Evolutionary conservation across 1,140 invertebrate species (phyloP), one percentile per base, ranked within the genome.

Genomic region (Drosophila athabasca): DNA sequence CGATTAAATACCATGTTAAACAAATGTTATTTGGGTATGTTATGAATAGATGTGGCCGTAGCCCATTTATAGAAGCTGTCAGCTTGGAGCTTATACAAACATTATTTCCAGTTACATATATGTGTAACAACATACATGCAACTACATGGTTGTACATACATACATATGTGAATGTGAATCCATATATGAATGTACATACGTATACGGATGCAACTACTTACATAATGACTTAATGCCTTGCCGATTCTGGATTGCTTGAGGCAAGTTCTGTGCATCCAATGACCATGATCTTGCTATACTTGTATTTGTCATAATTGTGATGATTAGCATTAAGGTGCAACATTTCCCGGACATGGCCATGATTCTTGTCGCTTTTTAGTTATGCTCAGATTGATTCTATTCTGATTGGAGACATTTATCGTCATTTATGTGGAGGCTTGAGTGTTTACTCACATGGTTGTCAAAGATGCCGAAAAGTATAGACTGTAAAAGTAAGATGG

Each of bases 221-320:
- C 82, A 68, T 68, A 82, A 76, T 49, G 83, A 82, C 53, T 87
- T 82, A 57, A 72, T 53, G 54, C 52, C 74, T 26, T 68, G 66
- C 35, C 64, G 64, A 41, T 65, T 35, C 65, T 44, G 52, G 41
- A 15, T 53, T 39, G 44, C 59, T 39, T 29, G 59, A 48, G 60
- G 51, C 57, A 29, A 26, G 29, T 29, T 52, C 44, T 69, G 76
- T 26, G 73, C 76, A 61, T 68, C 67, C 61, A 77, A 59, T 60
- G 76, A 57, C 61, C 73, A 78, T 45, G 64, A 22, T 29, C 19
- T 66, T 15, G 62, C 51, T 60, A 48, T 51, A 45, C 46, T 45
- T 6, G 44, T 22, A 26, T 70, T 75, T 22, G 74, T 44, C 49
- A 66, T 59, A 41, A 74, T 41, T 9, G 58, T 31, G 29, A 66